Evolutionary conservation across 1,140 invertebrate genomes (phyloP), one percentile per base, ranked within the genome.

Genomic region (Drosophila cardini): DNA sequence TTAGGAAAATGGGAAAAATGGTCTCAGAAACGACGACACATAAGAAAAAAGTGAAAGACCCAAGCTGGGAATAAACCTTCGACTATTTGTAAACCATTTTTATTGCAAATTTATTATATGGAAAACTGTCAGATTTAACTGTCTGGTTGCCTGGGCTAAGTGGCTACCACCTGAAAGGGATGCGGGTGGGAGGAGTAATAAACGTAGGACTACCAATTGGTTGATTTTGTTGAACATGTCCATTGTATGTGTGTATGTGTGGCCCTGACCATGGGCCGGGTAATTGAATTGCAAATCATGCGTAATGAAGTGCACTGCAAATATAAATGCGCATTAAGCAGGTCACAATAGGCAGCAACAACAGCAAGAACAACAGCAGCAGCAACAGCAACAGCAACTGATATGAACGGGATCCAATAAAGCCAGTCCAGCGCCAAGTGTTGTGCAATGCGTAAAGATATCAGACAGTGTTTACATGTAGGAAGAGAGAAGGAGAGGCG

Each of bases 281-380:
- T 89, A 87, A 87, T 87, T 87, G 84, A 87, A 89, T 87, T 87
- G 84, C 84, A 89, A 87, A 89, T 89, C 78, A 83, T 71, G 83
- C 79, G 79, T 83, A 89, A 89, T 87, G 72, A 80, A 87, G 84
- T 87, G 76, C 69, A 84, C 58, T 60, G 76, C 81, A 80, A 85
- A 84, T 80, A 80, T 80, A 75, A 78, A 72, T 63, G 71, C 60
- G 55, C 62, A 76, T 76, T 76, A 72, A 76, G 52, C 74, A 56
- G 57, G 21, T 38, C 61, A 57, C 64, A 62, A 67, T 8, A 13
- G 52, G n/a, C 67, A 52, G 10, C 56, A 70, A 38, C 50, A 26
- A 26, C 21, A 26, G 21, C 21, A 26, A 26, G 2, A 26, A 48
- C 46, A 36, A 21, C 43, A 21, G n/a, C 46, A 36, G 13, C 43